Evolutionary conservation across 2,888 invertebrate genomes (phyloP).

Genomic region (Lasius platythorax): DNA sequence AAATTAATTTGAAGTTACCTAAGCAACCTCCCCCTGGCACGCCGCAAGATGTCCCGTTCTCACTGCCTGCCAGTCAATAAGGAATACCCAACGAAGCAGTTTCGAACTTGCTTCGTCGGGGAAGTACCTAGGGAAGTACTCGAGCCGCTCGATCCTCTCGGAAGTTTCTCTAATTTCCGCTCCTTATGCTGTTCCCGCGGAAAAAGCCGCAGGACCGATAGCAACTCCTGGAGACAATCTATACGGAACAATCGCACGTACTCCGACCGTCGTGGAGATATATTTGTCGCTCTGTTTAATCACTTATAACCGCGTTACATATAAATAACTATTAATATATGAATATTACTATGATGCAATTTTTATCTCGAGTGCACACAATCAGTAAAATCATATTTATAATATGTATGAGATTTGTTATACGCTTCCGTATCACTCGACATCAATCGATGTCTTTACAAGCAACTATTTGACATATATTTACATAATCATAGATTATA

Average conservation of each 20-base stretch:
- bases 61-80: slow-evolving; percentile 82
- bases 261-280: not conserved
- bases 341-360: too few relatives aligned
- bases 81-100: slow-evolving; percentile 82
- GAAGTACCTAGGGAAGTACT: slow-evolving; percentile 74
- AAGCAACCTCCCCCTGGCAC: slow-evolving; percentile 73
- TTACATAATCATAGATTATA: too few relatives aligned
- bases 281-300: not conserved
- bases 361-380: not conserved
- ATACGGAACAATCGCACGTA: not conserved
- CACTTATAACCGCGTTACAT: not conserved
- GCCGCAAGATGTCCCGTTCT: slow-evolving; percentile 75
- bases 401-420: not conserved
- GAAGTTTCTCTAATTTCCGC: slow-evolving; percentile 53
- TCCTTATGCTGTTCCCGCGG: slow-evolving; percentile 63
- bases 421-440: not conserved
- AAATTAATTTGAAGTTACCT: slow-evolving; percentile 84
- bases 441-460: not conserved
- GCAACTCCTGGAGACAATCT: slow-evolving; percentile 9
- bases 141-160: slow-evolving; percentile 64
- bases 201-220: slow-evolving; percentile 38
- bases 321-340: not conserved
- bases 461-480: not conserved
- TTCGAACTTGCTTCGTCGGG: slow-evolving; percentile 78
- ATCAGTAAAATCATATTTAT: not conserved